Evolutionary conservation across 2,888 invertebrate species (phyloP), one percentile per base, ranked within the genome.

Genomic region (Cyaniris semiargus): DNA sequence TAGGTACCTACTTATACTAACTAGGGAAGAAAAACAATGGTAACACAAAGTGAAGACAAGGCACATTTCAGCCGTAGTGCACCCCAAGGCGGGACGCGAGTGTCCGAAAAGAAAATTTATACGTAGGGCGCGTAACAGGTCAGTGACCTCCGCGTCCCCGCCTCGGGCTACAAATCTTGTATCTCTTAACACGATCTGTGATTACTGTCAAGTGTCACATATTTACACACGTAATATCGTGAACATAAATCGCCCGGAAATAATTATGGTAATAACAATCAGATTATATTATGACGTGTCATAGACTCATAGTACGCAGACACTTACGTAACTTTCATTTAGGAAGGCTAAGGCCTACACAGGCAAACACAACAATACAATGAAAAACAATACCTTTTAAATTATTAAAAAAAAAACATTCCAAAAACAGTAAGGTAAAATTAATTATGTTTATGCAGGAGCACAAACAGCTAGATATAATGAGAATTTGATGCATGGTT

Each of bases 61-160:
- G 90, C 89, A 89, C 85, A 91, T 90, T 92, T 88, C 82, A 84
- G 83, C 85, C 86, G 84, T 83, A 84, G 85, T 83, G 84, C 84
- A 84, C 85, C 86, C 84, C 84, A 79, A 83, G 86, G 72, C 44
- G 10, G 44, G 86, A 86, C 87, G 85, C 23, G 85, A 87, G 87
- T 90, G 93, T 90, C 92, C 91, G 90, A 90, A 89, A 91, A 92
- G 91, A 91, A 92, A 92, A 92, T 91, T 60, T 91, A 86, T 89
- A 87, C 89, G 88, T 87, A 80, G 85, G 86, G 85, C 88, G 87
- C 85, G 84, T 84, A 86, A 86, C 84, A 87, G 92, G 91, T 90
- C 91, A 83, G 86, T 84, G 91, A 91, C 89, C 93, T 84, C 86
- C 82, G 83, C 83, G 82, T 81, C 84, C 82, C 80, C 82, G 82